Percentiles rank a stretch among this genome's conserved stretches.
Evolutionary conservation across 2,113 vertebrate species (phyloP).

Genomic region (Heterocephalus glaber): DNA sequence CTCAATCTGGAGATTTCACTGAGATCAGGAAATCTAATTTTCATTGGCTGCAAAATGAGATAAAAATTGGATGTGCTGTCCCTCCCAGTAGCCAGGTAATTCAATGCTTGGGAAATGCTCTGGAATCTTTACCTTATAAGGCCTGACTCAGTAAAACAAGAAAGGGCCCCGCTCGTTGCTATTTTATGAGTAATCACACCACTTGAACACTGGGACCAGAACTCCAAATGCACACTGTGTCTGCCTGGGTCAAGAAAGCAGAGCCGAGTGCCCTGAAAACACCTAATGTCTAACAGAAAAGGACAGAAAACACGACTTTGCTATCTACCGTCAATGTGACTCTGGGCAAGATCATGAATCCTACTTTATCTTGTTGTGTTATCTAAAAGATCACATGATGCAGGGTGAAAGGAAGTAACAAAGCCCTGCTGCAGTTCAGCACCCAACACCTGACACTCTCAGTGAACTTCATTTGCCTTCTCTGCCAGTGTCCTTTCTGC

Average conservation of each 20-base stretch:
- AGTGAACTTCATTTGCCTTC: not conserved
- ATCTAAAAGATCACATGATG: not conserved
- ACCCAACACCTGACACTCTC: not conserved
- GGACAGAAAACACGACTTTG: not conserved
- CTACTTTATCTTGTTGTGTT: not conserved
- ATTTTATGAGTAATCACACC: not conserved
- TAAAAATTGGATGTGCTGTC: not conserved
- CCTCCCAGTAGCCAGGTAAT: not conserved
- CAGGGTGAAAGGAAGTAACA: not conserved
- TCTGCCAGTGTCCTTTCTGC: not conserved
- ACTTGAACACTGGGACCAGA: not conserved
- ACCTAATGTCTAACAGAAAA: not conserved
- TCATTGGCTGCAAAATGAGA: not conserved
- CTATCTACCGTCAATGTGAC: not conserved
- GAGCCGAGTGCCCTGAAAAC: not conserved
- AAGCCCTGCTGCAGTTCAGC: not conserved
- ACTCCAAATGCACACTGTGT: not conserved
- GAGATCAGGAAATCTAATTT: not conserved
- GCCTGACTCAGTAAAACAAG: not conserved
- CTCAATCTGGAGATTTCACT: not conserved
- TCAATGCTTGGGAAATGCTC: not conserved
- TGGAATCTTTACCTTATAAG: constrained; percentile 22
- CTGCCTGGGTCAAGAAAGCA: not conserved
- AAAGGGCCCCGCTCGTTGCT: not conserved
- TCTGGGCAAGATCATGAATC: not conserved